Evolutionary conservation across 2,888 invertebrate genomes (phyloP).

Genomic region (Leptothorax acervorum): DNA sequence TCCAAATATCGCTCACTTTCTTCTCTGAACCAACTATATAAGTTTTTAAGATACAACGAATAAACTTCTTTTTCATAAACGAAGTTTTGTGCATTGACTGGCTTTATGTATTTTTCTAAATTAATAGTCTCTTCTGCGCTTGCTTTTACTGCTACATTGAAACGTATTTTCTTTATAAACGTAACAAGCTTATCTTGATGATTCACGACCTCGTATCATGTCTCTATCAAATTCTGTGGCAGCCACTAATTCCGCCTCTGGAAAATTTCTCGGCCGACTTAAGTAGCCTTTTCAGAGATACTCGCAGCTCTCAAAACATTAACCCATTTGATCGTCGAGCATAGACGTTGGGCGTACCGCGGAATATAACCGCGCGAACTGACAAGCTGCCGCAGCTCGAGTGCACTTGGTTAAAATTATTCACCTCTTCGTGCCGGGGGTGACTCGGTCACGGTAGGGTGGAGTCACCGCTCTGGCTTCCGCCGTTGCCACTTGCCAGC

Average conservation of each 20-base stretch:
- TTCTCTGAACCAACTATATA: not conserved
- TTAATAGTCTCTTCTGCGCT: not conserved
- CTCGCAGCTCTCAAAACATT: constrained; percentile 25
- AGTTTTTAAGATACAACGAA: not conserved
- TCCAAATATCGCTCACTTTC: not conserved
- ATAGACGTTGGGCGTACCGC: constrained; percentile 25
- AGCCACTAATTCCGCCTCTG: not conserved
- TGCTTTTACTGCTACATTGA: not conserved
- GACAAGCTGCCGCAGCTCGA: constrained; percentile 64
- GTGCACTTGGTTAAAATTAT: constrained; percentile 73
- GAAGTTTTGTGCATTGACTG: not conserved
- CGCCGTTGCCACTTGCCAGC: not conserved
- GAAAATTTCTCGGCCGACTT: not conserved
- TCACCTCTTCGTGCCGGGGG: constrained; percentile 60
- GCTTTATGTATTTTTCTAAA: not conserved
- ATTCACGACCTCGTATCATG: not conserved
- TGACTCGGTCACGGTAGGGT: constrained; percentile 26
- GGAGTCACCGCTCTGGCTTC: constrained; percentile 21
- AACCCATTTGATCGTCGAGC: constrained; percentile 36
- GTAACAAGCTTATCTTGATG: not conserved
- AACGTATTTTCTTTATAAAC: not conserved
- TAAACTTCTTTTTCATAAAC: not conserved
- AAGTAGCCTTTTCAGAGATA: constrained; percentile 8
- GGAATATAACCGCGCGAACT: constrained; percentile 44
- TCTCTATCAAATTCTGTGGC: not conserved